A percentile compares a stretch with the other conserved stretches of the same genome.
Evolutionary conservation across 30 jellyfish, hydroid and myxozoan genomes (phyloP).

Genomic region (Aurelia sp.): DNA sequence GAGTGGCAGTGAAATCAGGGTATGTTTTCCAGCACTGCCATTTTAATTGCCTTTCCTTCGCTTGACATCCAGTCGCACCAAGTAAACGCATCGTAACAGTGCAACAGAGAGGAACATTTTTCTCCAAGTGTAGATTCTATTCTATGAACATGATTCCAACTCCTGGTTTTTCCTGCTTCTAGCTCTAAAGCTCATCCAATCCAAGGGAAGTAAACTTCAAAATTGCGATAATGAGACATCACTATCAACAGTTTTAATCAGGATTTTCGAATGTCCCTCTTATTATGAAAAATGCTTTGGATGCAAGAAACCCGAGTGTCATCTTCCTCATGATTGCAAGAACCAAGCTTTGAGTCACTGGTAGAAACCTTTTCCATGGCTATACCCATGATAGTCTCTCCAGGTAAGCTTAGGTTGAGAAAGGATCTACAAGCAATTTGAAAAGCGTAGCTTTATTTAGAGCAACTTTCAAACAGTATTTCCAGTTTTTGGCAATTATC

Average conservation of each 20-base stretch:
- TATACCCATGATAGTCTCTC: slow-evolving; percentile 21
- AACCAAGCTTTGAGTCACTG: not conserved
- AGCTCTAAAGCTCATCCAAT: slow-evolving; percentile 62
- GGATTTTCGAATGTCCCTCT: slow-evolving; percentile 10
- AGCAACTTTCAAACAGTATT: slow-evolving; percentile 24
- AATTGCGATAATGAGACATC: slow-evolving; percentile 52
- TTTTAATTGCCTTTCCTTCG: slow-evolving; percentile 14
- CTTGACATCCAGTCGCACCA: slow-evolving; percentile 44
- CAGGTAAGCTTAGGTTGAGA: not conserved
- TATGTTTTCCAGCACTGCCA: slow-evolving; percentile 45
- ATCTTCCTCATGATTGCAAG: too few relatives aligned
- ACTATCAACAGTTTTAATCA: slow-evolving; percentile 37
- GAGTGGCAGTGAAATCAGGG: slow-evolving; percentile 14
- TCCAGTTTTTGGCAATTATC: slow-evolving; percentile 47
- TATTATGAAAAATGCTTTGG: not conserved
- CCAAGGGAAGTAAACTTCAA: slow-evolving; percentile 37
- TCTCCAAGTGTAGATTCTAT: slow-evolving; percentile 9
- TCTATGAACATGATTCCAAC: slow-evolving; percentile 45
- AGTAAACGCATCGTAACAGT: not conserved
- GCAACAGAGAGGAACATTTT: slow-evolving; percentile 15
- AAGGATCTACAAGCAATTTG: not conserved
- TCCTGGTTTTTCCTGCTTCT: not conserved
- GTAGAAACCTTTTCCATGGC: slow-evolving; percentile 24
- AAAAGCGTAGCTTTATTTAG: slow-evolving; percentile 29
- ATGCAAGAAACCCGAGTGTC: not conserved